A percentile compares a stretch with the other conserved stretches of the same genome.
phyloP scores from a whole-genome alignment of 2,888 invertebrate species.

The Xestia rhomboidea region DNA sequence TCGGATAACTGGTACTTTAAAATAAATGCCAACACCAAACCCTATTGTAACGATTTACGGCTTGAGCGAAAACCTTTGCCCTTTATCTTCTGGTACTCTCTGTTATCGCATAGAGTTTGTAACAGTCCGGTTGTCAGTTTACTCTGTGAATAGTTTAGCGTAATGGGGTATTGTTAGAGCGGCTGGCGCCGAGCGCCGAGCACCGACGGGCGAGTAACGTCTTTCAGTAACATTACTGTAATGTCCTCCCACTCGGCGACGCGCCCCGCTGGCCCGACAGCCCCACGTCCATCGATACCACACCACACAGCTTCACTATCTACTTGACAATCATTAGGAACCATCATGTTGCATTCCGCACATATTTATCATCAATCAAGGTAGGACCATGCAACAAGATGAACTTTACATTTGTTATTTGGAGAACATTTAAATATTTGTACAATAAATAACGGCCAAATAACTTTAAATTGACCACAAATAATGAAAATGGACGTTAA shows the following conservation, averaged over 20 bases:
- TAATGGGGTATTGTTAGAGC: constrained; percentile 78
- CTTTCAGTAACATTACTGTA: constrained; percentile 75
- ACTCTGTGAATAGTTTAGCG: constrained; percentile 71
- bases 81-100: constrained; percentile 24
- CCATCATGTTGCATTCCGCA: constrained; percentile 43
- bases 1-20: neutral
- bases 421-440: constrained; percentile 22
- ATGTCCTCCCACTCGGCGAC: constrained; percentile 72
- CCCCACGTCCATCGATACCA: constrained; percentile 64
- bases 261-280: constrained; percentile 70
- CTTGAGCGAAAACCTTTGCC: constrained; percentile 31
- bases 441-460: constrained; percentile 47
- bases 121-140: constrained; percentile 62
- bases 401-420: constrained; percentile 25
- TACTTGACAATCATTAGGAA: constrained; percentile 53
- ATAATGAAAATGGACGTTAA: constrained; percentile 77
- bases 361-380: constrained; percentile 57
- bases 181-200: constrained; percentile 68
- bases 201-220: constrained; percentile 61
- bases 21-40: neutral
- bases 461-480: constrained; percentile 71
- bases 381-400: constrained; percentile 29
- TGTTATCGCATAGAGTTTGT: constrained; percentile 50
- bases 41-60: constrained; percentile 12
- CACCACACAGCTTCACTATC: constrained; percentile 40